phyloP scores from a whole-genome alignment of 2,797 vertebrate species.

The Ctenopoma kingsleyae region DNA sequence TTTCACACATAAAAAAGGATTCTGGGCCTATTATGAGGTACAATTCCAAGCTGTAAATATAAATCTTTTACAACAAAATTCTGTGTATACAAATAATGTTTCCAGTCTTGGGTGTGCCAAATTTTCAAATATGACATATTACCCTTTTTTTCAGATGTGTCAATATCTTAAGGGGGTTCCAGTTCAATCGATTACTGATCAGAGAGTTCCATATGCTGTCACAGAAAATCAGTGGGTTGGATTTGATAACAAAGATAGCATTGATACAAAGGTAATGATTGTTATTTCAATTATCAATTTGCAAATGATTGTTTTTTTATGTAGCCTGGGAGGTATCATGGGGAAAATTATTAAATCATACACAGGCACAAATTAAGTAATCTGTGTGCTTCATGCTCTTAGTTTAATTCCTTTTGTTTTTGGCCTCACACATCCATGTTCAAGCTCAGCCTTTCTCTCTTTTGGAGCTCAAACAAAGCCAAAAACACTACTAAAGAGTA shows the following conservation, averaged over 20 bases:
- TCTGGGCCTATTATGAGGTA: constrained; percentile 87
- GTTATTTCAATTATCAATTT: background rate
- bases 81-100: background rate
- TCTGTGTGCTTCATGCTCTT: too few relatives aligned
- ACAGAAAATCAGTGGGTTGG: constrained; percentile 83
- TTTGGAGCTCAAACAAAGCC: too few relatives aligned
- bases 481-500: too few relatives aligned
- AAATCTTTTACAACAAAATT: too few relatives aligned
- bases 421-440: too few relatives aligned
- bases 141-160: constrained; percentile 79
- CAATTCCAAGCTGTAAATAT: too few relatives aligned
- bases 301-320: background rate
- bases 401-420: too few relatives aligned
- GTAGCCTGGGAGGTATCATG: too few relatives aligned
- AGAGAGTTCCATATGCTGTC: constrained; percentile 84
- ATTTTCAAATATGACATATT: background rate
- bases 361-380: too few relatives aligned
- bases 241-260: constrained; percentile 83
- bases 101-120: background rate
- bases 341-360: too few relatives aligned
- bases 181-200: constrained; percentile 69
- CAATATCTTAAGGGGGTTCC: constrained; percentile 62
- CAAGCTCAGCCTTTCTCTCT: too few relatives aligned
- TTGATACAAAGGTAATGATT: constrained; percentile 77
- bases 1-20: constrained; percentile 81